These are phyloP conservation scores for Peromyscus californicus DNA, from an alignment of 2,113 vertebrate species.

Conservation along the genomic window DNA sequence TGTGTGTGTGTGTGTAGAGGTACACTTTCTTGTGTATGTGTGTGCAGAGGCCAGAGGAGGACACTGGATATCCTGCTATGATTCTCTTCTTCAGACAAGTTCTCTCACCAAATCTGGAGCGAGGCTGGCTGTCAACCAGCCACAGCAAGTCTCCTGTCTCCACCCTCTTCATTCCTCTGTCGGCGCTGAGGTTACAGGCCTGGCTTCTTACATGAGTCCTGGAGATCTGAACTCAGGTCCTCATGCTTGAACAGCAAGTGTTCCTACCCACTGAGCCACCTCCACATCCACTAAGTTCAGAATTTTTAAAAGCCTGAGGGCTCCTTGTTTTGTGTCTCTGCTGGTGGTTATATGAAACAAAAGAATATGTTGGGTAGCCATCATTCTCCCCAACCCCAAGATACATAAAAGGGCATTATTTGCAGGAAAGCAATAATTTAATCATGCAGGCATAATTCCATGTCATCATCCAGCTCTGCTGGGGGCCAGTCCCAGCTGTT, in stretches of 20 bases:
- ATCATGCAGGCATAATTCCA: neutral
- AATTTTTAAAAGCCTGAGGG: neutral
- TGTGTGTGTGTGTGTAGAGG: neutral
- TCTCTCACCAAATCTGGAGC: neutral
- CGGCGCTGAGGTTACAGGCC: neutral
- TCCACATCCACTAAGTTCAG: neutral
- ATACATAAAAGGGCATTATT: neutral
- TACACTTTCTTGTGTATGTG: neutral
- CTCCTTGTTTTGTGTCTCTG: neutral
- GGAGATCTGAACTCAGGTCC: neutral
- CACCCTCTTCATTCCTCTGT: neutral
- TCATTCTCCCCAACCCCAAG: neutral
- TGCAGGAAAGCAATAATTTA: neutral
- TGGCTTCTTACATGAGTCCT: neutral
- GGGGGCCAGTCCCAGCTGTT: neutral
- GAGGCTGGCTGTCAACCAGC: neutral
- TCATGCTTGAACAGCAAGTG: neutral
- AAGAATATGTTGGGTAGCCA: neutral
- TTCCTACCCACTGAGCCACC: neutral
- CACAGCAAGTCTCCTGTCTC: neutral
- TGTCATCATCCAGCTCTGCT: neutral
- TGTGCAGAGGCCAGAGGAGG: neutral
- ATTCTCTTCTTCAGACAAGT: neutral
- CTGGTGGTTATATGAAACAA: neutral
- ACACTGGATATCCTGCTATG: too few relatives aligned